A percentile compares a stretch with the other conserved stretches of the same genome.
Conservation (phyloP, 2,113 vertebrate genomes). For the Sinosuthora webbiana region DNA sequence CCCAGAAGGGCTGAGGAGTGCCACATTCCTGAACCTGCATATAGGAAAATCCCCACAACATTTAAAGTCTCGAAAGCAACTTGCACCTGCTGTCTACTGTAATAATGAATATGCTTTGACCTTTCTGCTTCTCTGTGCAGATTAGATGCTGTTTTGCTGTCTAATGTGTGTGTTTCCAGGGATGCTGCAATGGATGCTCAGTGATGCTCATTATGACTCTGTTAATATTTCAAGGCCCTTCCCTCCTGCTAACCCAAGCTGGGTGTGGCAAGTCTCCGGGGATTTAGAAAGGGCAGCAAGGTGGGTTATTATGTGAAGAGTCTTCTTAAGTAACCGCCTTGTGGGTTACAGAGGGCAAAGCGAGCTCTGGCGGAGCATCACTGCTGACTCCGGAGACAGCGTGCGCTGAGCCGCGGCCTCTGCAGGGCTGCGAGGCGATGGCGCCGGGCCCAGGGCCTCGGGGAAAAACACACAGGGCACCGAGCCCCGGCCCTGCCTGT, state of each 20-base stretch:
- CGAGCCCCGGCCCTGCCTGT: background rate
- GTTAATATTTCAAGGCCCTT: background rate
- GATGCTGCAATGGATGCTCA: background rate
- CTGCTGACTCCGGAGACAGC: fast-evolving
- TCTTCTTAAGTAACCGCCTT: background rate
- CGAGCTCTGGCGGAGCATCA: fast-evolving
- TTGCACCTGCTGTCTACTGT: background rate
- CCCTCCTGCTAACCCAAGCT: background rate
- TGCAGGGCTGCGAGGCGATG: background rate
- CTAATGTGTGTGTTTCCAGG: background rate
- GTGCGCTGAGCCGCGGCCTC: fast-evolving
- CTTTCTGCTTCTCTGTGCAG: background rate
- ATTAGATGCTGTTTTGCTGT: background rate
- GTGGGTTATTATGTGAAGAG: background rate
- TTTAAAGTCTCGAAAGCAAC: background rate
- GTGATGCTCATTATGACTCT: background rate
- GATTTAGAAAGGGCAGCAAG: background rate
- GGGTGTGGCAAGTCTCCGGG: background rate
- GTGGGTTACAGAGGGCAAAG: background rate
- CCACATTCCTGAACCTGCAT: background rate
- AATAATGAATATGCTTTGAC: background rate
- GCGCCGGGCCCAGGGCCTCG: background rate
- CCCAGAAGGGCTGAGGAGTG: too few relatives aligned
- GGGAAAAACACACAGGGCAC: background rate
- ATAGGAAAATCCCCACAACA: background rate